Base-by-base conservation (phyloP, 2,113 vertebrate species). In the Albula goreensis region DNA sequence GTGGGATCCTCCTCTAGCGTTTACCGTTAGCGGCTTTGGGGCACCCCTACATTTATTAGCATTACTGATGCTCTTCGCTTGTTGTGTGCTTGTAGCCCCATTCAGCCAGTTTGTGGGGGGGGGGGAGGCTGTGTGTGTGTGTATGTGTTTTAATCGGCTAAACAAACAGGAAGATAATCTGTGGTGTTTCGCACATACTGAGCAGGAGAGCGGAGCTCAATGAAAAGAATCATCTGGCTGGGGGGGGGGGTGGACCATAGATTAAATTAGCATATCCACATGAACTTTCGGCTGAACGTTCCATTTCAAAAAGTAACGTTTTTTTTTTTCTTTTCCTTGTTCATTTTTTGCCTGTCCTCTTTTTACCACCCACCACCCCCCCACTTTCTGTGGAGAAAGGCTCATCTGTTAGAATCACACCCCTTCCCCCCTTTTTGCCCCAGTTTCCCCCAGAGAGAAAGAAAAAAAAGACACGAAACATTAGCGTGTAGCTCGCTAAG, bases 401-500 rank as follows among this genome's bases (percentile, higher is more conserved):
- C 70, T 74, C 50, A 74, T 85, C 83, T 78, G 83, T 85, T 78
- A 85, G 83, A 78, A 56, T 85, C 78, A 85, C 25, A 70, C 51
- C 83, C 74, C 70, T 63, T 50, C 83, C 56, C 8, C 31, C 31
- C 31, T 41, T 41, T 41, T 57, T 74, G 83, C 60, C 74, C 77
- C 74, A 85, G 70, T 78, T 85, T 79, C 83, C 83, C 83, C 83
- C 66, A n/a, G 52, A 41, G 83, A 78, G 83, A 85, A 85, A 53
- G n/a, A n/a, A 41, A 85, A 84, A 84, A 53, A 41, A 85, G 5
- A 85, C 70, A 85, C 74, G 52, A 85, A 78, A 85, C 83, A 85
- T 85, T 85, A 85, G 57, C 74, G 74, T 85, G 83, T 85, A 78
- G 83, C 83, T 85, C 51, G 74, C 83, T 56, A 85, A 85, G 74